A percentile compares a stretch with the other conserved stretches of the same genome.
Evolutionary conservation across 2,888 invertebrate species (phyloP).

Genomic region (Meliscaeva auricollis): DNA sequence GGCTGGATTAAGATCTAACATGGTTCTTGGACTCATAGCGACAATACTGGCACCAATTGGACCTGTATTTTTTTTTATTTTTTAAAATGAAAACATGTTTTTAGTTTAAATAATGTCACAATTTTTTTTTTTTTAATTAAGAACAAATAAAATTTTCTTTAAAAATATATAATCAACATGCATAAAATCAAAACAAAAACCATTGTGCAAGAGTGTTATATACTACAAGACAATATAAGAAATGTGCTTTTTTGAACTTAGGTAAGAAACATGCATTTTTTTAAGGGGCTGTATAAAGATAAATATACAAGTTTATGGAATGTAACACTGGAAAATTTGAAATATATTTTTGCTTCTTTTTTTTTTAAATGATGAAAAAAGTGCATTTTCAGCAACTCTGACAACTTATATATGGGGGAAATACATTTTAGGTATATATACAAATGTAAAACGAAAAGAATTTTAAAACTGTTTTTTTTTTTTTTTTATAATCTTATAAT

Average conservation of each 20-base stretch:
- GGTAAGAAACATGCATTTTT: conserved; percentile 36
- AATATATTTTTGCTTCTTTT: conserved; percentile 2
- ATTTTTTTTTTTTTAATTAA: background rate
- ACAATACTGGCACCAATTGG: conserved; percentile 84
- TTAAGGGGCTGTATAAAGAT: background rate
- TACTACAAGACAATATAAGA: background rate
- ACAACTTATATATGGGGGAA: background rate
- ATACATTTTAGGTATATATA: background rate
- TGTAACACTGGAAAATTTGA: conserved; percentile 27
- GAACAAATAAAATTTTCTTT: background rate
- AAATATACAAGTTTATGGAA: background rate
- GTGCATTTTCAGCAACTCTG: conserved; percentile 46
- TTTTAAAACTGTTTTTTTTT: conserved; percentile 38
- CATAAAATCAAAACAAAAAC: background rate
- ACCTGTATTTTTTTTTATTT: conserved; percentile 79
- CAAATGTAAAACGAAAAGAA: conserved; percentile 12
- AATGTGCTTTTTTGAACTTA: conserved; percentile 9
- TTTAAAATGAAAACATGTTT: background rate
- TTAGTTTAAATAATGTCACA: background rate
- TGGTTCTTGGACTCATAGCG: conserved; percentile 84
- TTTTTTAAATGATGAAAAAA: conserved; percentile 25
- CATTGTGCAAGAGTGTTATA: conserved; percentile 10
- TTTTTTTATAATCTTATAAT: conserved; percentile 35
- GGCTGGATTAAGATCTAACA: conserved; percentile 84
- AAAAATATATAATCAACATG: background rate